A percentile compares a stretch with the other conserved stretches of the same genome.
Evolutionary conservation across 2,113 vertebrate species (phyloP).

Genomic region (Thymallus thymallus): DNA sequence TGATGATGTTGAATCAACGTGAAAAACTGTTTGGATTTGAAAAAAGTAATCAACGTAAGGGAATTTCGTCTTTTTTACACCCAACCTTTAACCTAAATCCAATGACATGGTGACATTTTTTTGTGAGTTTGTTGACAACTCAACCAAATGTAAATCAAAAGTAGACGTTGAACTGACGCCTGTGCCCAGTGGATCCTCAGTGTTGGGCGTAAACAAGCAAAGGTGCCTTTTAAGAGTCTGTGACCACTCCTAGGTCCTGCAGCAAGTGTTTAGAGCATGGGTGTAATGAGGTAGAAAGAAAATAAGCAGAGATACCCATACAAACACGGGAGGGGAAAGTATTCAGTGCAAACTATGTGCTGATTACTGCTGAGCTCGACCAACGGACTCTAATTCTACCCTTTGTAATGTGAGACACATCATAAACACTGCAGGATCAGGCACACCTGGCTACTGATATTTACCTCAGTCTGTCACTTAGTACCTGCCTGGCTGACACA

Average conservation of each 20-base stretch:
- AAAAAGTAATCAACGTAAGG: no score
- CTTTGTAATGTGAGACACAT: conserved; percentile 49
- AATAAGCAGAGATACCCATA: conserved; percentile 40
- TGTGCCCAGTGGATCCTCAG: neutral
- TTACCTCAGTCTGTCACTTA: conserved; percentile 6
- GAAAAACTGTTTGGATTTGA: no score
- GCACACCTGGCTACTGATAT: conserved; percentile 40
- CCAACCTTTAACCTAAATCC: no score
- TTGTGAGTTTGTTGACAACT: no score
- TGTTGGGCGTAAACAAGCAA: conserved; percentile 25
- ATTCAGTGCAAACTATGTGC: conserved; percentile 40
- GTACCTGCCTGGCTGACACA: neutral
- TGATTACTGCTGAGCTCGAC: conserved; percentile 29
- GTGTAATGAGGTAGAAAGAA: conserved; percentile 52
- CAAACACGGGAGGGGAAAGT: conserved; percentile 30
- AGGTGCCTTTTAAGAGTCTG: conserved; percentile 22
- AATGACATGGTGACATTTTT: no score
- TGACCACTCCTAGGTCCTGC: conserved; percentile 6
- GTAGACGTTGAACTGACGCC: no score
- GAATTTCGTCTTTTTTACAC: no score
- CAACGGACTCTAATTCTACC: conserved; percentile 34
- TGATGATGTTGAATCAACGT: no score
- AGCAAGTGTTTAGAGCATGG: conserved; percentile 46
- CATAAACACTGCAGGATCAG: conserved; percentile 42
- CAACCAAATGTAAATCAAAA: no score